Evolutionary conservation across 2,797 vertebrate species (phyloP).

Genomic region (Tangara arthus): DNA sequence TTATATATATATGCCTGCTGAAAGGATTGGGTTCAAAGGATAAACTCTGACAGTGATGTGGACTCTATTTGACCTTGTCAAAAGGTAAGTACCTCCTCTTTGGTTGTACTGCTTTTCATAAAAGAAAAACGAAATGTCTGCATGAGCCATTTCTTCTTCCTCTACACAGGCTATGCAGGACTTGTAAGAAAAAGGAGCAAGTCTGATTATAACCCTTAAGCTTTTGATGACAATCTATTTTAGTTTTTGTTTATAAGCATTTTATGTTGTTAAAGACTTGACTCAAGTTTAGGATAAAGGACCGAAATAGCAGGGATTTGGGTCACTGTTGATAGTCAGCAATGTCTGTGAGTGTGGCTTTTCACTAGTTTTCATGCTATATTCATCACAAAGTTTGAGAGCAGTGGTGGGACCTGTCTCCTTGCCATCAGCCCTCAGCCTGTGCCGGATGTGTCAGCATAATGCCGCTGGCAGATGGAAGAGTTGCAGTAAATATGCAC

Average conservation of each 20-base stretch:
- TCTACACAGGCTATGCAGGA: not conserved
- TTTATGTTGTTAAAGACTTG: not conserved
- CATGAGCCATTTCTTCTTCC: not conserved
- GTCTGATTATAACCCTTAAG: not conserved
- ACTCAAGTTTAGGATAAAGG: not conserved
- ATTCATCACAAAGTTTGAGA: not conserved
- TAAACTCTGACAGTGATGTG: conserved; percentile 1
- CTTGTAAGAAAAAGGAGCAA: not conserved
- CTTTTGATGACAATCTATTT: not conserved
- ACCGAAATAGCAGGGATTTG: conserved; percentile 2
- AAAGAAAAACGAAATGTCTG: not conserved
- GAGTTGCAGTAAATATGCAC: conserved; percentile 7
- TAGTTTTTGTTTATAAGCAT: not conserved
- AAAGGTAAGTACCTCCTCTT: not conserved
- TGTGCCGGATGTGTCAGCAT: not conserved
- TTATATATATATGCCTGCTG: conserved; percentile 5
- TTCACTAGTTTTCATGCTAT: not conserved
- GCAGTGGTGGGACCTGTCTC: not conserved
- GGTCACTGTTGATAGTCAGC: not conserved
- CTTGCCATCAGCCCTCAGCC: not conserved
- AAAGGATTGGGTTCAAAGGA: conserved; percentile 18
- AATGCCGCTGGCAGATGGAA: conserved; percentile 28
- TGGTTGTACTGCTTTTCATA: not conserved
- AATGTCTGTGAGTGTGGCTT: not conserved
- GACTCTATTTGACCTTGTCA: conserved; percentile 19